Conservation (phyloP, 2,113 vertebrate species). For the Pluvialis apricaria region DNA sequence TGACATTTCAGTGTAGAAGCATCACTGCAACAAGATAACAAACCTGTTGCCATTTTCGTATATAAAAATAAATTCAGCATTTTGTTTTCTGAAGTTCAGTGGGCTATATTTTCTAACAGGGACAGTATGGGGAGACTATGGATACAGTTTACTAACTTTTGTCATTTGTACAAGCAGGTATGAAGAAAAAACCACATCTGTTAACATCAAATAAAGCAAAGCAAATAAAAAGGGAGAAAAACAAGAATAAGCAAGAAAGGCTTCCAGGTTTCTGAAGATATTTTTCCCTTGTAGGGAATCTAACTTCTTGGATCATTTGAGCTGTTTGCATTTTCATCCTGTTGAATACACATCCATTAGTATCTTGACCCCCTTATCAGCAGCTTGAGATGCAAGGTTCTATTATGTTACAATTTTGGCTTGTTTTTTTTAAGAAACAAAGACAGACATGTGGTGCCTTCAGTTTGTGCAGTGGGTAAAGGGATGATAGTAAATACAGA, state of each 20-base stretch:
- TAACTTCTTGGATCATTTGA: neutral
- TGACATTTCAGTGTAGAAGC: neutral
- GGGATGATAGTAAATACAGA: neutral
- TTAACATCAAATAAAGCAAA: constrained; percentile 44
- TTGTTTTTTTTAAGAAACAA: neutral
- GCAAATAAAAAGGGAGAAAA: constrained; percentile 3
- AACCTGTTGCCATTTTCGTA: neutral
- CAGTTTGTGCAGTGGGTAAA: neutral
- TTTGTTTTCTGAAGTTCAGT: neutral
- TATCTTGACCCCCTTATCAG: neutral
- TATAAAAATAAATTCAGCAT: neutral
- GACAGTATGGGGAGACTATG: neutral
- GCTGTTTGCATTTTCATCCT: neutral
- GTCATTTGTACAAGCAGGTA: neutral
- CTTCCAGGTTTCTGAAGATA: neutral
- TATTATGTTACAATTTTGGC: neutral
- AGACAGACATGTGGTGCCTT: neutral
- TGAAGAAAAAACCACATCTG: neutral
- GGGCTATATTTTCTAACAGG: neutral
- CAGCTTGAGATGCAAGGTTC: neutral
- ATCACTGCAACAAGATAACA: neutral
- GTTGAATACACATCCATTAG: neutral
- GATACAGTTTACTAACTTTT: neutral
- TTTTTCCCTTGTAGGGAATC: neutral
- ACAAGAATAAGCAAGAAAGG: neutral